Percentiles rank a stretch among this genome's conserved stretches.
phyloP scores from a whole-genome alignment of 2,888 invertebrate genomes.

The Aphrophora alni region DNA sequence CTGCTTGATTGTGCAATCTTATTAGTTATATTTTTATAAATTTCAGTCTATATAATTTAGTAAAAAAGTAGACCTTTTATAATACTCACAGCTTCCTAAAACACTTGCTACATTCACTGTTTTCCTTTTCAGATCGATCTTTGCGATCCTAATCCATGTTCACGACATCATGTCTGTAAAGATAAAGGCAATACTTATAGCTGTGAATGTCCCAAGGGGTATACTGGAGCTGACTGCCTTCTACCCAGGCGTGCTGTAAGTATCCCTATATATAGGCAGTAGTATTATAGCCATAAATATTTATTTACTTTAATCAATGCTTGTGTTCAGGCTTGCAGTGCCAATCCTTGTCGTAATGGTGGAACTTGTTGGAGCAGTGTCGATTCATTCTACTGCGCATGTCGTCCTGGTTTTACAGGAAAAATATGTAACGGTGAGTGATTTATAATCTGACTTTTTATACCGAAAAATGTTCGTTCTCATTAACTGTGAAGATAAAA shows the following conservation, averaged over 20 bases:
- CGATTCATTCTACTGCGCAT: conserved; percentile 79
- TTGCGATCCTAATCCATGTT: conserved; percentile 70
- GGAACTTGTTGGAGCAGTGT: conserved; percentile 80
- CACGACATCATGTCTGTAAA: conserved; percentile 69
- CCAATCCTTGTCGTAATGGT: conserved; percentile 76
- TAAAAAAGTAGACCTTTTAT: too few relatives aligned
- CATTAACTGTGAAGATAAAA: not conserved
- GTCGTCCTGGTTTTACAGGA: conserved; percentile 79
- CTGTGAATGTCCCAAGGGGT: conserved; percentile 76
- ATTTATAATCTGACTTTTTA: too few relatives aligned
- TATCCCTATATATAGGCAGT: conserved; percentile 44
- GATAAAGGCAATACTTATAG: conserved; percentile 77
- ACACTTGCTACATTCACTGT: too few relatives aligned
- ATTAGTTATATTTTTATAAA: too few relatives aligned
- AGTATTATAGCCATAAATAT: conserved; percentile 9
- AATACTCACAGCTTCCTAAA: too few relatives aligned
- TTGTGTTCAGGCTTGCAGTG: conserved; percentile 67
- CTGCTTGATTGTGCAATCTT: too few relatives aligned
- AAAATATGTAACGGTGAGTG: conserved; percentile 76
- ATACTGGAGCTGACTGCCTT: conserved; percentile 72
- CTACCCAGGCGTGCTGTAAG: conserved; percentile 70
- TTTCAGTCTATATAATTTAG: too few relatives aligned
- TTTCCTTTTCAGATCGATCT: conserved; percentile 54
- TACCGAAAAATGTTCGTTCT: too few relatives aligned
- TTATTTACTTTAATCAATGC: not conserved